A percentile compares a stretch with the other conserved stretches of the same genome.
Conservation (phyloP, 1,140 invertebrate species). For the Anastrepha obliqua region DNA sequence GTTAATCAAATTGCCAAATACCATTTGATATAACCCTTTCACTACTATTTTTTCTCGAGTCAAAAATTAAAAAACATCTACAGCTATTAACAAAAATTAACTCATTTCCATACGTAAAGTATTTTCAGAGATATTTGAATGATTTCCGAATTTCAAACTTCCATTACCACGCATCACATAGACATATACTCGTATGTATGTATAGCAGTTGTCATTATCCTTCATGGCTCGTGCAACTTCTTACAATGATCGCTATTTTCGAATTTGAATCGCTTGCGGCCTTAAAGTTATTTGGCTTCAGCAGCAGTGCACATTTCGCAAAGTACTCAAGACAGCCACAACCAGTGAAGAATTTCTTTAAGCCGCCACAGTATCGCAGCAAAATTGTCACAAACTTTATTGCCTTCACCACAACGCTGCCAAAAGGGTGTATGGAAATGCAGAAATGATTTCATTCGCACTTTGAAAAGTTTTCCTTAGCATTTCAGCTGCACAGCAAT, state of each 20-base stretch:
- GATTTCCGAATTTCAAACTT: too few relatives aligned
- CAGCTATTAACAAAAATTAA: too few relatives aligned
- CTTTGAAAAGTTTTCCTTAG: constrained; percentile 7
- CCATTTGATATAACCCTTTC: too few relatives aligned
- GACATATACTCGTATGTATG: too few relatives aligned
- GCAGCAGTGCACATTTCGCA: not conserved
- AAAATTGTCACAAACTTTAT: not conserved
- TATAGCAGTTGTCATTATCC: too few relatives aligned
- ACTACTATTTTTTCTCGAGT: too few relatives aligned
- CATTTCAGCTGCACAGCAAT: not conserved
- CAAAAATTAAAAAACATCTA: too few relatives aligned
- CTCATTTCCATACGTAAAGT: too few relatives aligned
- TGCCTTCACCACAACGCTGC: not conserved
- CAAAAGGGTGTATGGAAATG: not conserved
- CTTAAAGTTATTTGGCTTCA: too few relatives aligned
- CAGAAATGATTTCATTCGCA: constrained; percentile 44
- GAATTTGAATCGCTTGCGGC: not conserved
- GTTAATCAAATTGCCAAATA: too few relatives aligned
- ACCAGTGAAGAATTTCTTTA: not conserved
- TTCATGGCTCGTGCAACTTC: not conserved
- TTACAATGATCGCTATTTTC: not conserved
- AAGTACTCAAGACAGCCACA: not conserved
- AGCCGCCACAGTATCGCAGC: not conserved
- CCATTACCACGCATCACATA: too few relatives aligned
- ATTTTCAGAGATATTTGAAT: too few relatives aligned